Conservation (phyloP, 2,888 invertebrate genomes). For the Philonicus albiceps region DNA sequence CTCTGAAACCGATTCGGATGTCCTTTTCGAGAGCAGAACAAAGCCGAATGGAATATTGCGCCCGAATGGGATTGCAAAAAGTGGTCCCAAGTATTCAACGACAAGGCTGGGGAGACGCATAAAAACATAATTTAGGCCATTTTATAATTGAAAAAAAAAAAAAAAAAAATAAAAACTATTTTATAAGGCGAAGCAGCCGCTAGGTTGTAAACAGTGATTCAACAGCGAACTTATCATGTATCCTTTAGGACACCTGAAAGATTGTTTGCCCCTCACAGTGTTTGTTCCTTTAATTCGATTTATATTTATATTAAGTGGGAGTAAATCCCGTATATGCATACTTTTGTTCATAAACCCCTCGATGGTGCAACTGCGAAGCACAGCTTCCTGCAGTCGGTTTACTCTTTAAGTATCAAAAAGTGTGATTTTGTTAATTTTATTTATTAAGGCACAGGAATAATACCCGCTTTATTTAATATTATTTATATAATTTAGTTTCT, state of each 20-base stretch:
- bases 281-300: background rate
- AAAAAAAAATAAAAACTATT: background rate
- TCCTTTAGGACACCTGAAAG: background rate
- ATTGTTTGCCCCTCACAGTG: background rate
- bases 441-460: background rate
- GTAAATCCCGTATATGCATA: background rate
- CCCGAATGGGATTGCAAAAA: conserved; percentile 50
- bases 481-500: background rate
- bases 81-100: conserved; percentile 55
- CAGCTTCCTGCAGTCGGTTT: background rate
- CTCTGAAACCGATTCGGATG: conserved; percentile 85
- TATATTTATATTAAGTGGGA: background rate
- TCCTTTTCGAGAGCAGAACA: conserved; percentile 77
- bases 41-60: conserved; percentile 54
- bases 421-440: background rate
- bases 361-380: background rate
- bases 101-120: conserved; percentile 61
- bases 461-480: background rate
- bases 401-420: background rate
- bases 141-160: background rate
- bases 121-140: conserved; percentile 56
- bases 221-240: background rate
- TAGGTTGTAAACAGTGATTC: background rate
- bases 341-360: background rate
- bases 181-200: background rate